Conservation (phyloP, 2,888 invertebrate genomes). For the Hecatera dysodea region DNA sequence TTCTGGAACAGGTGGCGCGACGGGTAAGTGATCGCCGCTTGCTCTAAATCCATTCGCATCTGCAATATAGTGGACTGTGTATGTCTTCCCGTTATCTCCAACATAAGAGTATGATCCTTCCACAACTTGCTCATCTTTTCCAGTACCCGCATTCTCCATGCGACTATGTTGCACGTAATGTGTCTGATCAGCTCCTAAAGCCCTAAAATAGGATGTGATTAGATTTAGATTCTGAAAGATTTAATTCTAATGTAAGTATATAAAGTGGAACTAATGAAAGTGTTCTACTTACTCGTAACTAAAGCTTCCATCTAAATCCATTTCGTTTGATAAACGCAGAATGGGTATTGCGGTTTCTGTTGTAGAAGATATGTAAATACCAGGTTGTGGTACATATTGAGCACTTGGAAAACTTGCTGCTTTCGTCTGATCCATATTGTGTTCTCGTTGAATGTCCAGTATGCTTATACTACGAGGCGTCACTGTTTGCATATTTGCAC, state of each 20-base stretch:
- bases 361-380: conserved; percentile 81
- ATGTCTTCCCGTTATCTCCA: conserved; percentile 91
- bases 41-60: conserved; percentile 95
- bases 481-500: conserved; percentile 70
- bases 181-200: conserved; percentile 89
- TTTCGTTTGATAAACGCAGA: conserved; percentile 89
- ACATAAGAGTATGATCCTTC: conserved; percentile 92
- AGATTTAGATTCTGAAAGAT: conserved; percentile 1
- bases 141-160: conserved; percentile 90
- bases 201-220: conserved; percentile 74
- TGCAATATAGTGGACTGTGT: conserved; percentile 93
- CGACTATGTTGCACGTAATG: conserved; percentile 90
- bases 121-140: conserved; percentile 91
- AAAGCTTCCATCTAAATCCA: conserved; percentile 90
- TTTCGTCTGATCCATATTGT: conserved; percentile 78
- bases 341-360: conserved; percentile 89
- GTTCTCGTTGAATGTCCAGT: conserved; percentile 77
- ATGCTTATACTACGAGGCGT: conserved; percentile 80
- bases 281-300: conserved; percentile 88
- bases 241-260: background rate
- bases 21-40: conserved; percentile 94
- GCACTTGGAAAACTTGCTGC: conserved; percentile 75
- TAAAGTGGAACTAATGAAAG: background rate
- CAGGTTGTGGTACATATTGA: conserved; percentile 79
- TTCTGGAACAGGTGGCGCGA: conserved; percentile 94